A percentile compares a stretch with the other conserved stretches of the same genome.
phyloP scores from a whole-genome alignment of 2,113 vertebrate genomes.

The Lepisosteus oculatus region DNA sequence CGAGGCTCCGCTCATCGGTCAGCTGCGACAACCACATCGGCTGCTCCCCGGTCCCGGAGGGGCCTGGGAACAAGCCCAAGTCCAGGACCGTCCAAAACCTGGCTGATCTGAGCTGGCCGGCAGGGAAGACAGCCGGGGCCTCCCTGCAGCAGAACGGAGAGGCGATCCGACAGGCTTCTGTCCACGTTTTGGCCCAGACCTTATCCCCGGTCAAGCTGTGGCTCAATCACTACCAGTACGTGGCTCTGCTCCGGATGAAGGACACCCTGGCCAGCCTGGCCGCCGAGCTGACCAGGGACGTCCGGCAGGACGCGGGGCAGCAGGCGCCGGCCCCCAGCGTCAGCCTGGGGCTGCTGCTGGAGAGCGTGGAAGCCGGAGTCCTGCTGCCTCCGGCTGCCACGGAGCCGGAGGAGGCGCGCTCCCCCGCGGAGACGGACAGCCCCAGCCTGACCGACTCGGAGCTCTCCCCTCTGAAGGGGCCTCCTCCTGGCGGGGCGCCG shows the following conservation, averaged over 20 bases:
- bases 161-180: slow-evolving; percentile 49
- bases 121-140: slow-evolving; percentile 6
- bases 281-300: slow-evolving; percentile 71
- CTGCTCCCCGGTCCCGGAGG: slow-evolving; percentile 35
- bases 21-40: slow-evolving; percentile 59
- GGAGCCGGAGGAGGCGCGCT: slow-evolving; percentile 56
- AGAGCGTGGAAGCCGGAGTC: slow-evolving; percentile 76
- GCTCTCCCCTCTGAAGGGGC: slow-evolving; percentile 52
- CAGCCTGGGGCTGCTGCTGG: slow-evolving; percentile 76
- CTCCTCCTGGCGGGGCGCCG: slow-evolving; percentile 25
- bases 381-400: slow-evolving; percentile 69
- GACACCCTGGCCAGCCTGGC: slow-evolving; percentile 79
- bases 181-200: slow-evolving; percentile 78
- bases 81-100: slow-evolving; percentile 68
- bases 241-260: slow-evolving; percentile 87
- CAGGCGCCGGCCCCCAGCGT: slow-evolving; percentile 54
- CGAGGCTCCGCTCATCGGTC: slow-evolving; percentile 60
- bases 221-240: slow-evolving; percentile 94
- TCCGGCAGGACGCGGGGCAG: slow-evolving; percentile 53
- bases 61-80: slow-evolving; percentile 42
- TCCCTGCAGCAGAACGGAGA: slow-evolving; percentile 23
- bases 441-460: slow-evolving; percentile 87
- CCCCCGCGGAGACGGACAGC: slow-evolving; percentile 78
- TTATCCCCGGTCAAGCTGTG: slow-evolving; percentile 73
- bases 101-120: not conserved